Conservation (phyloP, 2,888 invertebrate genomes). For the Diarsia dahlii region DNA sequence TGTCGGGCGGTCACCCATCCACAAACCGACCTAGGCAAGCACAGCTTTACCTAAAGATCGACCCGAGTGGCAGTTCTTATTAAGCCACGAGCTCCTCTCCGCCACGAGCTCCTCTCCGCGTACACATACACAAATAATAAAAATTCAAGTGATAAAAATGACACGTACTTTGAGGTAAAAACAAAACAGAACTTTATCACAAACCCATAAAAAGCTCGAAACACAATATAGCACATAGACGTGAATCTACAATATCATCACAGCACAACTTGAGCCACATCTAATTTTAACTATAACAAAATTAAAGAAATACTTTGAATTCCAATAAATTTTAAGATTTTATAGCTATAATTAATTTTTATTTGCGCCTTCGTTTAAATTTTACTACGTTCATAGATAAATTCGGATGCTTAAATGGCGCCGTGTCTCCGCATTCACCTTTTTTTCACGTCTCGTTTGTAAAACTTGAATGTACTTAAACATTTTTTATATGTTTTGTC, state of each 20-base stretch:
- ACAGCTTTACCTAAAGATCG: too few relatives aligned
- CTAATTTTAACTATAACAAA: slow-evolving; percentile 8
- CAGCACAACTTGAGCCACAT: neutral
- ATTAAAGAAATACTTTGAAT: neutral
- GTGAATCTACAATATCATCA: neutral
- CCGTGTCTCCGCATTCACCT: neutral
- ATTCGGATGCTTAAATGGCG: slow-evolving; percentile 11
- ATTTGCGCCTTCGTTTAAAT: slow-evolving; percentile 25
- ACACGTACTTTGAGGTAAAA: neutral
- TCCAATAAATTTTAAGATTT: slow-evolving; percentile 6
- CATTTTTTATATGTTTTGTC: neutral
- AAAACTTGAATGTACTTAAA: neutral
- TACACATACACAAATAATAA: neutral
- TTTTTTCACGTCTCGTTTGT: neutral
- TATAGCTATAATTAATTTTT: slow-evolving; percentile 23
- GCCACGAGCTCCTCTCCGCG: too few relatives aligned
- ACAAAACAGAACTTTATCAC: neutral
- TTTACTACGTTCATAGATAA: slow-evolving; percentile 42
- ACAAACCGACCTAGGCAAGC: too few relatives aligned
- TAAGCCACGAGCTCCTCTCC: too few relatives aligned
- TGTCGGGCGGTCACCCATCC: too few relatives aligned
- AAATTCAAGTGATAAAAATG: neutral
- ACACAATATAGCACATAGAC: slow-evolving; percentile 1
- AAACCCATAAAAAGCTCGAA: neutral
- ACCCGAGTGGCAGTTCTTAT: too few relatives aligned